A percentile compares a stretch with the other conserved stretches of the same genome.
phyloP scores from a whole-genome alignment of 2,797 vertebrate genomes.

The Moxostoma hubbsi region DNA sequence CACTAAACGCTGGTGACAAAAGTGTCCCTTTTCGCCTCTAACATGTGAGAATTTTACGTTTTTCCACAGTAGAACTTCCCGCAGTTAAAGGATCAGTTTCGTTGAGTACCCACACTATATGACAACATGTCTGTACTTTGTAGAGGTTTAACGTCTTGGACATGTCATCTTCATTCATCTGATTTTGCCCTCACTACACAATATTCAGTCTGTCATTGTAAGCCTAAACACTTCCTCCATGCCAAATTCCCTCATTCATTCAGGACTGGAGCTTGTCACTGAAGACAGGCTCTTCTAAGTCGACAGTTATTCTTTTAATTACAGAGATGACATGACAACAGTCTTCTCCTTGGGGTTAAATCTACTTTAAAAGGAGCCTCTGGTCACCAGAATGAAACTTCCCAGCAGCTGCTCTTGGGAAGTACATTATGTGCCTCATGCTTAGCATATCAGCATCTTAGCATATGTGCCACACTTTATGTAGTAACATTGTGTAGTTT shows the following conservation, averaged over 20 bases:
- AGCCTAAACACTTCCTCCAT: not conserved
- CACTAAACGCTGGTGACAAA: too few relatives aligned
- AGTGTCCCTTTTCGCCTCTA: too few relatives aligned
- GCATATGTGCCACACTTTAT: too few relatives aligned
- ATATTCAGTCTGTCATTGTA: not conserved
- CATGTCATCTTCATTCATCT: not conserved
- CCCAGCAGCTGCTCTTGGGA: not conserved
- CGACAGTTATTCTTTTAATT: slow-evolving; percentile 45
- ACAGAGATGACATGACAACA: slow-evolving; percentile 11
- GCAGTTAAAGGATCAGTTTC: too few relatives aligned
- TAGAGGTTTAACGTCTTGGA: not conserved
- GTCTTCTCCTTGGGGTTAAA: slow-evolving; percentile 18
- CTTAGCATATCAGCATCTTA: not conserved
- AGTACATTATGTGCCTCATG: slow-evolving; percentile 6
- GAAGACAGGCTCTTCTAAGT: not conserved
- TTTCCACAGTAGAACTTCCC: too few relatives aligned
- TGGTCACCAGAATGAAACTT: not conserved
- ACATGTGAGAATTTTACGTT: too few relatives aligned
- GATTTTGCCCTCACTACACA: not conserved
- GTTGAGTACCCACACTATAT: too few relatives aligned
- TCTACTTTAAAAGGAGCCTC: not conserved
- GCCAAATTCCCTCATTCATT: slow-evolving; percentile 1
- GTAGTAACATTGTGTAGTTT: too few relatives aligned
- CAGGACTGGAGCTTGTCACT: not conserved
- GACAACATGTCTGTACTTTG: too few relatives aligned